A percentile compares a stretch with the other conserved stretches of the same genome.
Evolutionary conservation across 2,113 vertebrate genomes (phyloP).

Genomic region (Scomber japonicus): DNA sequence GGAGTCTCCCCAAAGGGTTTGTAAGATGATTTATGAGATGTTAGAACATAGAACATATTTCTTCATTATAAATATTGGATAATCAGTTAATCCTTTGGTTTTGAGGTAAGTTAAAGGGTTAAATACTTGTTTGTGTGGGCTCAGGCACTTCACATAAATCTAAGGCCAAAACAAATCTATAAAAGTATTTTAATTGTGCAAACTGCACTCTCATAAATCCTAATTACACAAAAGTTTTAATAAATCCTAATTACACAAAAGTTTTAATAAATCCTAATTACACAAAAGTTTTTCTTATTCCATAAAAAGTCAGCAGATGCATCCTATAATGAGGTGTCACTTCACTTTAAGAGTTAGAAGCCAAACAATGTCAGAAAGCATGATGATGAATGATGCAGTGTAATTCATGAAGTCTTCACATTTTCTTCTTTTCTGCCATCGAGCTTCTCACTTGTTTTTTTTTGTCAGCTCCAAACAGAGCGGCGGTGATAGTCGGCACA

Average conservation of each 20-base stretch:
- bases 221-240: neutral
- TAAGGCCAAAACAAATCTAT: neutral
- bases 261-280: too few species aligned
- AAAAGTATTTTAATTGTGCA: neutral
- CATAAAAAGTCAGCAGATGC: neutral
- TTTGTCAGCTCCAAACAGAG: constrained; percentile 71
- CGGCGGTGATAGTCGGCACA: constrained; percentile 81
- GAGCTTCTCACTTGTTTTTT: neutral
- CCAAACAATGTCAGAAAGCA: neutral
- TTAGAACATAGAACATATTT: neutral
- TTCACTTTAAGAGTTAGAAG: neutral
- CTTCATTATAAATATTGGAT: neutral
- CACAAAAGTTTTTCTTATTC: neutral
- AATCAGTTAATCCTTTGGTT: neutral
- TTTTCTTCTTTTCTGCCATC: neutral
- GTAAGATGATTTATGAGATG: constrained; percentile 20
- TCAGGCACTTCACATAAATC: neutral
- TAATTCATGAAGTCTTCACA: neutral
- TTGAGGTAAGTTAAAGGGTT: too few species aligned
- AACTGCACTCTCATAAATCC: neutral
- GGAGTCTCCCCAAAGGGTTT: neutral
- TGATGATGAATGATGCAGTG: neutral
- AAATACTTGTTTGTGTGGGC: too few species aligned
- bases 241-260: too few species aligned
- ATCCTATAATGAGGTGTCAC: neutral